These are phyloP conservation scores for Alcedo atthis DNA, from an alignment of 2,797 vertebrate species.

Conservation along the genomic window DNA sequence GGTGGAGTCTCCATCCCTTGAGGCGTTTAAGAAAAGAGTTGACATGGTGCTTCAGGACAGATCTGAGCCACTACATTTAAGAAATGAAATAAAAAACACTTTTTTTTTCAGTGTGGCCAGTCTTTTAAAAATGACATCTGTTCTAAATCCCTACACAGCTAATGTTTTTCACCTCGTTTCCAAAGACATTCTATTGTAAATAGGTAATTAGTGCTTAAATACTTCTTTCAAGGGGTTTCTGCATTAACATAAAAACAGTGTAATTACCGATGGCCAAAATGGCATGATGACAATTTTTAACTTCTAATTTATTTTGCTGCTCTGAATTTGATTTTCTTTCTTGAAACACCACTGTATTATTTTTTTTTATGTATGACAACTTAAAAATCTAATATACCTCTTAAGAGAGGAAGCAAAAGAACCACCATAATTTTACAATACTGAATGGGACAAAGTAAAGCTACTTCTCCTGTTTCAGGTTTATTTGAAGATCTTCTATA, in stretches of 20 bases:
- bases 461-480: not conserved
- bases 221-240: constrained; percentile 68
- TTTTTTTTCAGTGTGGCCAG: not conserved
- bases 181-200: constrained; percentile 69
- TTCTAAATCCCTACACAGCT: constrained; percentile 44
- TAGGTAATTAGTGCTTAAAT: constrained; percentile 70
- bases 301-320: constrained; percentile 52
- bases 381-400: constrained; percentile 8
- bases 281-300: constrained; percentile 54
- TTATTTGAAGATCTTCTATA: not conserved
- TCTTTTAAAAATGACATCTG: constrained; percentile 62
- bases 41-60: too few species aligned
- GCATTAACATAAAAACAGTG: constrained; percentile 69
- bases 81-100: not conserved
- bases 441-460: not conserved
- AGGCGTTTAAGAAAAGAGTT: too few species aligned
- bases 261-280: constrained; percentile 67
- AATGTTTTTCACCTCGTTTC: constrained; percentile 52
- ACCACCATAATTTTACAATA: not conserved
- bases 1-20: too few species aligned
- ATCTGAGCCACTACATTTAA: not conserved
- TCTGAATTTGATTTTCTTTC: constrained; percentile 49
- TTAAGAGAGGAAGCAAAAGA: constrained; percentile 15
- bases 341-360: constrained; percentile 15
- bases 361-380: constrained; percentile 23